Conservation (phyloP, 1,140 invertebrate genomes). For the Hyposmocoma kahamanoa region DNA sequence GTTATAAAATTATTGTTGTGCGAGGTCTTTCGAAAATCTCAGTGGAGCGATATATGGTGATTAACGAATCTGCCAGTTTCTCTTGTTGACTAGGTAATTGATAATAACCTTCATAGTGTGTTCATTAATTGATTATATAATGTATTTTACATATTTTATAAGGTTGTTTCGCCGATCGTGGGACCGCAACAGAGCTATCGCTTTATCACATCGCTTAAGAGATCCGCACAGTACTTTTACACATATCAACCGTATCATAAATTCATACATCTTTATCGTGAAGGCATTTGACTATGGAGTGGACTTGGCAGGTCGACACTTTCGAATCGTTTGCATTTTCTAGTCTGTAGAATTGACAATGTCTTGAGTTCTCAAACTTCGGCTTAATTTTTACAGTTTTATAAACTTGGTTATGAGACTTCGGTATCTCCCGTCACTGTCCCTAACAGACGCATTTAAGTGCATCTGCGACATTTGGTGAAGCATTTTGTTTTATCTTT, state of each 20-base stretch:
- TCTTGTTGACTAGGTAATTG: slow-evolving; percentile 40
- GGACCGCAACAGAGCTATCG: slow-evolving; percentile 7
- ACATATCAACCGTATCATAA: slow-evolving; percentile 1
- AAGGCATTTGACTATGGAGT: slow-evolving; percentile 32
- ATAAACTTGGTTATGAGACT: no score
- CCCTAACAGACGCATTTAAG: slow-evolving; percentile 27
- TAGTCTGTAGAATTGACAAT: slow-evolving; percentile 58
- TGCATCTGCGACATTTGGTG: slow-evolving; percentile 21
- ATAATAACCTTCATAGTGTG: slow-evolving; percentile 35
- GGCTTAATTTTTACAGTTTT: slow-evolving; percentile 9
- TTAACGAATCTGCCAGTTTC: slow-evolving; percentile 17
- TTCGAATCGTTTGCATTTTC: slow-evolving; percentile 66
- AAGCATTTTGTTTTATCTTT: slow-evolving; percentile 17
- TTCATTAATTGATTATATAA: slow-evolving; percentile 14
- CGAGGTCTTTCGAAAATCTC: slow-evolving; percentile 36
- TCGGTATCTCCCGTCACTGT: no score
- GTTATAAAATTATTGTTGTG: slow-evolving; percentile 51
- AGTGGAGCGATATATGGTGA: slow-evolving; percentile 25
- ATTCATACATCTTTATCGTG: no score
- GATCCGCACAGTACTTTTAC: slow-evolving; percentile 1
- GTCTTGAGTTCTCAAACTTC: slow-evolving; percentile 38
- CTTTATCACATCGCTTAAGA: slow-evolving; percentile 9
- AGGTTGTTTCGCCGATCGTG: neutral
- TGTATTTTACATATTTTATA: slow-evolving; percentile 1
- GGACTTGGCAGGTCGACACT: slow-evolving; percentile 10